A percentile compares a stretch with the other conserved stretches of the same genome.
Evolutionary conservation across 2,888 invertebrate genomes (phyloP).

Genomic region (Pimpla rufipes): DNA sequence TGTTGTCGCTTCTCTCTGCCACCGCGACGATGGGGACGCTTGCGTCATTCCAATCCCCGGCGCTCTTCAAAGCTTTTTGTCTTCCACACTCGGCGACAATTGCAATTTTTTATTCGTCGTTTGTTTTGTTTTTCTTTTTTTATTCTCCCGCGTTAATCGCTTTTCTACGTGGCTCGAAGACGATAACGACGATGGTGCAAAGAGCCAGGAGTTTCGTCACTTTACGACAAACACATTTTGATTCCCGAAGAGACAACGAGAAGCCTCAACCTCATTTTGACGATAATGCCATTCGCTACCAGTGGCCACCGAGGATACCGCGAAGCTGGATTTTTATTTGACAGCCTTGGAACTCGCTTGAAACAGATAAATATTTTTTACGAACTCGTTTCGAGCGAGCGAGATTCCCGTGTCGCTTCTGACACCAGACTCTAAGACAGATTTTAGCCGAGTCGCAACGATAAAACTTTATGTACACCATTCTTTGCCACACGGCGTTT

Average conservation of each 20-base stretch:
- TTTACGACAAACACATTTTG: not conserved
- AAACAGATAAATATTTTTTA: not conserved
- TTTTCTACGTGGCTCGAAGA: conserved; percentile 32
- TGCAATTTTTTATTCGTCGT: conserved; percentile 16
- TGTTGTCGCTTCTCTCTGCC: conserved; percentile 52
- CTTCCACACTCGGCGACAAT: conserved; percentile 17
- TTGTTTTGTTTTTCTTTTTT: conserved; percentile 14
- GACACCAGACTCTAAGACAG: conserved; percentile 1
- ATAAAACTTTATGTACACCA: not conserved
- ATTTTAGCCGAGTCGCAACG: not conserved
- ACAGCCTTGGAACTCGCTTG: not conserved
- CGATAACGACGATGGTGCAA: conserved; percentile 25
- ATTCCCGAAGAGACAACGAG: conserved; percentile 26
- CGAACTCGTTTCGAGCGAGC: not conserved
- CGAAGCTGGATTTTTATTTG: not conserved
- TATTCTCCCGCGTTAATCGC: conserved; percentile 27
- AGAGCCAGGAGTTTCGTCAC: conserved; percentile 42
- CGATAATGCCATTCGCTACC: conserved; percentile 20
- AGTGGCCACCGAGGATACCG: not conserved
- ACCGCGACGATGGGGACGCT: conserved; percentile 38
- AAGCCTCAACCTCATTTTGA: conserved; percentile 33
- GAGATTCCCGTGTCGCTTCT: not conserved
- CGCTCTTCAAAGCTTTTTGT: not conserved
- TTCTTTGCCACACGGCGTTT: conserved; percentile 1
- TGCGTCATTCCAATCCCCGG: conserved; percentile 58